Conservation (phyloP, 2,113 vertebrate species). For the Trematocara marginatum region DNA sequence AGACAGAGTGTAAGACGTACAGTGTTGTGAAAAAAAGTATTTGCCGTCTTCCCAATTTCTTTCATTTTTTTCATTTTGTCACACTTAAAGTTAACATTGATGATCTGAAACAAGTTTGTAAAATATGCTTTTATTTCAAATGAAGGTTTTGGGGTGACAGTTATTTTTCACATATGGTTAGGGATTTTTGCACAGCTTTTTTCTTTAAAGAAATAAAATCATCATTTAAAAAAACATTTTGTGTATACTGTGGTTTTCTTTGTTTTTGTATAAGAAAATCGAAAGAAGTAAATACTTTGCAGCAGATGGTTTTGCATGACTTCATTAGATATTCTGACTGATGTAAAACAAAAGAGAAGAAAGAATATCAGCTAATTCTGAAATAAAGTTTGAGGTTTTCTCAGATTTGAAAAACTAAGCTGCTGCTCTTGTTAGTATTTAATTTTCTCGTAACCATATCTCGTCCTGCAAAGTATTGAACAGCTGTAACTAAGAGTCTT, state of each 20-base stretch:
- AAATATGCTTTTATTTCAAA: not conserved
- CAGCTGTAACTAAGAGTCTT: not conserved
- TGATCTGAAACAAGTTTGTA: not conserved
- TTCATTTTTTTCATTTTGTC: not conserved
- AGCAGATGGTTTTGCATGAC: not conserved
- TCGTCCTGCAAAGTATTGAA: not conserved
- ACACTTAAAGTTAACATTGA: not conserved
- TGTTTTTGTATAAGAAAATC: not conserved
- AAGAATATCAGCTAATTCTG: not conserved
- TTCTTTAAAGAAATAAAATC: not conserved
- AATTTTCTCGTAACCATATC: not conserved
- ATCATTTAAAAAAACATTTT: not conserved
- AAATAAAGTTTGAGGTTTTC: not conserved
- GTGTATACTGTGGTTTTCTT: not conserved
- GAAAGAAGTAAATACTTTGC: fast-evolving
- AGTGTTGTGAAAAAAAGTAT: not conserved
- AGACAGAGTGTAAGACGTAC: not conserved
- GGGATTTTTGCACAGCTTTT: not conserved
- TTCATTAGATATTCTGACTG: not conserved
- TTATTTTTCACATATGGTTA: not conserved
- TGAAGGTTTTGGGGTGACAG: not conserved
- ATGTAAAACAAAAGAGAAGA: not conserved
- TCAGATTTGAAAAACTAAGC: not conserved
- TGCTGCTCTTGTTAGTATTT: not conserved
- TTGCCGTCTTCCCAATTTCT: not conserved